Conservation (phyloP, 2,113 vertebrate species). For the Macrotis lagotis region DNA sequence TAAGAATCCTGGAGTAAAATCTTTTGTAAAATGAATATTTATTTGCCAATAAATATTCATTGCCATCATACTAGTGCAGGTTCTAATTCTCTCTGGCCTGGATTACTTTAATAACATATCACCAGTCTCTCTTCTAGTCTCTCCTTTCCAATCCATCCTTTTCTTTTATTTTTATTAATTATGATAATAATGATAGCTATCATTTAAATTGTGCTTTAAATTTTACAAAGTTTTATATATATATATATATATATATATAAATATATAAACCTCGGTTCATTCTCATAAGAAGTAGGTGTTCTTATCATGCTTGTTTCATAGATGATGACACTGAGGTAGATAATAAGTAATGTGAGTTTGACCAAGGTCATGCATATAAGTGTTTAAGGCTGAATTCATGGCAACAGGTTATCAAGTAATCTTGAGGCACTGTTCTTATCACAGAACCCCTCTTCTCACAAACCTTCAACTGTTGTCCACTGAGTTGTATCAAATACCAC, state of each 20-base stretch:
- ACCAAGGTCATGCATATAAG: not conserved
- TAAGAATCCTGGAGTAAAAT: not conserved
- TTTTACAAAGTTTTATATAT: not conserved
- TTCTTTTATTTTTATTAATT: not conserved
- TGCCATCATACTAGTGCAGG: not conserved
- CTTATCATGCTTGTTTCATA: not conserved
- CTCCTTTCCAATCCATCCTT: not conserved
- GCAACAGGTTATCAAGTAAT: not conserved
- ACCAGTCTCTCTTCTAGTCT: not conserved
- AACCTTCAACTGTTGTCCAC: not conserved
- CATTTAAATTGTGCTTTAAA: not conserved
- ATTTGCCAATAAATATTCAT: not conserved
- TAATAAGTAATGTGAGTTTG: not conserved
- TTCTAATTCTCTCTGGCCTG: not conserved
- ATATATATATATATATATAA: not conserved
- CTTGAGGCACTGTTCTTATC: not conserved
- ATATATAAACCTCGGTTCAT: not conserved
- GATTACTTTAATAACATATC: not conserved
- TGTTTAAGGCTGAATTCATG: not conserved
- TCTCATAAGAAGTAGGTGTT: not conserved
- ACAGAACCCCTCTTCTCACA: not conserved
- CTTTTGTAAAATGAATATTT: not conserved
- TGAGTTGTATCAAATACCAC: not conserved
- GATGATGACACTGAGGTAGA: not conserved
- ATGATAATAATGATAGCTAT: not conserved